Base-by-base conservation (phyloP, 2,797 vertebrate genomes). In the Manis javanica region DNA sequence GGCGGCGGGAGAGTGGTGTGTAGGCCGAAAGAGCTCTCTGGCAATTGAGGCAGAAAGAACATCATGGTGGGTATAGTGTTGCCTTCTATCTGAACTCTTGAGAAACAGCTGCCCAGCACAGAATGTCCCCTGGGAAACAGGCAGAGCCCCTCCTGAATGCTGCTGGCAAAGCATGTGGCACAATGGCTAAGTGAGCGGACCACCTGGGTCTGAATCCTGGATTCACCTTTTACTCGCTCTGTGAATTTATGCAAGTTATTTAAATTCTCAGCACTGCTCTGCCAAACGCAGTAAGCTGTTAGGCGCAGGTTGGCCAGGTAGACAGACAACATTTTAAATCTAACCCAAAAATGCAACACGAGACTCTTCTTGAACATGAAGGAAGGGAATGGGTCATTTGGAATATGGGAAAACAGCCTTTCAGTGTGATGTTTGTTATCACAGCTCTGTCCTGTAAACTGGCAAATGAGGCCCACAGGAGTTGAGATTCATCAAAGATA, bases 121-220 rank as follows among this genome's bases (percentile, higher is more conserved):
- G 13, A 2, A 14, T 1, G 0, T 26, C 7, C 21, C 29, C 74
- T 37, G 16, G 72, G 39, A 90, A 71, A 63, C 24, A 55, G 24
- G 0, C 53, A 26, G 14, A 14, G 3, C 9, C 34, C 37, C 34
- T 5, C 24, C n/a, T 11, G 39, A 26, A 7, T 1, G 13, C n/a
- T 0, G 34, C 19, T 16, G 18, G 55, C 46, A 66, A 82, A 42
- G 29, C 51, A 29, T 13, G 12, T 1, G 14, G 26, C 11, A 18
- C 29, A 14, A n/a, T 14, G 31, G 49, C 31, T 37, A 46, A 69
- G 6, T 21, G 14, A 16, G 37, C 46, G 34, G 64, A 92, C 7
- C 10, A 39, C 16, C 24, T 23, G 11, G 11, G 19, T 61, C 24
- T 71, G 29, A 75, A 46, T 53, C 51, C 64, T 55, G 26, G 19